phyloP scores from a whole-genome alignment of 1,140 invertebrate genomes.

The Leptinotarsa defecta region DNA sequence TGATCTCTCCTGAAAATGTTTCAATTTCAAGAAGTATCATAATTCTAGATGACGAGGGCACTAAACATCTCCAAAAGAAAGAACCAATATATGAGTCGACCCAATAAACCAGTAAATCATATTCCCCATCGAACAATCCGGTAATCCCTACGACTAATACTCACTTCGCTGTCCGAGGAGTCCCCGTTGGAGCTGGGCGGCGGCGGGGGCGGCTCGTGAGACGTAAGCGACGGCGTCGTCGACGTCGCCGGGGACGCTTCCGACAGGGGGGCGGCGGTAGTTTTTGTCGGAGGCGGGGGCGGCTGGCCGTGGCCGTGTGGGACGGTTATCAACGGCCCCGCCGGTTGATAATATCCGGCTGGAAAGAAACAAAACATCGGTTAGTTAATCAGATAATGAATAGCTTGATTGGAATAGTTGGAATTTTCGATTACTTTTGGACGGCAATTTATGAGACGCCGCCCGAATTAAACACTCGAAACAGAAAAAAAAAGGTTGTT shows the following conservation, averaged over 20 bases:
- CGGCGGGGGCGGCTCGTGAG: constrained; percentile 45
- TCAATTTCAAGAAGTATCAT: too few relatives aligned
- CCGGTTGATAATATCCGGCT: constrained; percentile 85
- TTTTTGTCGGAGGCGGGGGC: constrained; percentile 43
- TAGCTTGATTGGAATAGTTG: too few relatives aligned
- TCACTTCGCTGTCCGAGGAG: constrained; percentile 58
- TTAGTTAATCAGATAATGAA: neutral
- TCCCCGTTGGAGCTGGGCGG: constrained; percentile 51
- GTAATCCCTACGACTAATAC: constrained; percentile 11
- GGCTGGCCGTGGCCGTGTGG: constrained; percentile 61
- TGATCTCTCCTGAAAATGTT: too few relatives aligned
- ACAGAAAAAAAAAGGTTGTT: too few relatives aligned
- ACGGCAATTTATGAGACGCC: neutral
- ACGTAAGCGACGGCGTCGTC: constrained; percentile 52
- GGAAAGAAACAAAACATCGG: constrained; percentile 21
- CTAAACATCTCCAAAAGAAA: too few relatives aligned
- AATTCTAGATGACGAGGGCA: too few relatives aligned
- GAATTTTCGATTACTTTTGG: neutral
- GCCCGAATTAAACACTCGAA: too few relatives aligned
- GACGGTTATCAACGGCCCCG: constrained; percentile 80
- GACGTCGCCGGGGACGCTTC: constrained; percentile 59
- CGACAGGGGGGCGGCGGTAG: constrained; percentile 52
- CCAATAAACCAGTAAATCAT: too few relatives aligned
- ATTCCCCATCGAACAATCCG: too few relatives aligned
- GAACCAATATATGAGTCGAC: too few relatives aligned